Conservation (phyloP, 1,140 invertebrate species). For the Ips nitidus region DNA sequence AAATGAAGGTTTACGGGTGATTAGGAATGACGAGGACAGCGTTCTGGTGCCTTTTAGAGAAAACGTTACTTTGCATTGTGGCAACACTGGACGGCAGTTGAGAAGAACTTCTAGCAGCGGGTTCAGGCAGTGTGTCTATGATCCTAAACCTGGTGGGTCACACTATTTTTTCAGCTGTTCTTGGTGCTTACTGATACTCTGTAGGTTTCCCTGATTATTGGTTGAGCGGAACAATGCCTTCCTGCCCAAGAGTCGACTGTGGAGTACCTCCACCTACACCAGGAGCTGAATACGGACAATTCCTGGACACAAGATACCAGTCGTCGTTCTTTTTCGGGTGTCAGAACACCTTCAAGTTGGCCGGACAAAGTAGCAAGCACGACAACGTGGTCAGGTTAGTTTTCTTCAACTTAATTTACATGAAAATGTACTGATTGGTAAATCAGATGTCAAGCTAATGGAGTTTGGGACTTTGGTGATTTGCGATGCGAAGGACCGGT, state of each 20-base stretch:
- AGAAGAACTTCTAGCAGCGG: conserved; percentile 76
- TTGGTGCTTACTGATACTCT: conserved; percentile 1
- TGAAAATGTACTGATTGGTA: not conserved
- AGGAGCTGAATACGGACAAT: conserved; percentile 90
- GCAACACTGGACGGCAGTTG: conserved; percentile 72
- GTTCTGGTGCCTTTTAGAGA: conserved; percentile 84
- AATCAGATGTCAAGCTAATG: conserved; percentile 78
- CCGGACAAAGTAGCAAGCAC: conserved; percentile 86
- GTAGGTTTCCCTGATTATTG: conserved; percentile 84
- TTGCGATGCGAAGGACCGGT: conserved; percentile 93
- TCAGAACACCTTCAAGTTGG: conserved; percentile 92
- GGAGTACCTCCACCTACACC: conserved; percentile 83
- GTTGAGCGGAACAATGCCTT: conserved; percentile 82
- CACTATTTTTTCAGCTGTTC: conserved; percentile 3
- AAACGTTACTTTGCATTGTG: conserved; percentile 85
- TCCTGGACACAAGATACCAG: conserved; percentile 84
- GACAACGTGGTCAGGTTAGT: conserved; percentile 78
- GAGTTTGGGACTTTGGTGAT: conserved; percentile 96
- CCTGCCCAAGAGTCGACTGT: conserved; percentile 86
- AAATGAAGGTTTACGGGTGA: conserved; percentile 77
- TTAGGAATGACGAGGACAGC: conserved; percentile 73
- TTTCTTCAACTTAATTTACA: not conserved
- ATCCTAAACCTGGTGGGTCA: conserved; percentile 72
- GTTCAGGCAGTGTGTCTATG: conserved; percentile 93
- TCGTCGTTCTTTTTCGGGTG: conserved; percentile 96